Conservation (phyloP, 2,113 vertebrate genomes). For the Oriolus oriolus region DNA sequence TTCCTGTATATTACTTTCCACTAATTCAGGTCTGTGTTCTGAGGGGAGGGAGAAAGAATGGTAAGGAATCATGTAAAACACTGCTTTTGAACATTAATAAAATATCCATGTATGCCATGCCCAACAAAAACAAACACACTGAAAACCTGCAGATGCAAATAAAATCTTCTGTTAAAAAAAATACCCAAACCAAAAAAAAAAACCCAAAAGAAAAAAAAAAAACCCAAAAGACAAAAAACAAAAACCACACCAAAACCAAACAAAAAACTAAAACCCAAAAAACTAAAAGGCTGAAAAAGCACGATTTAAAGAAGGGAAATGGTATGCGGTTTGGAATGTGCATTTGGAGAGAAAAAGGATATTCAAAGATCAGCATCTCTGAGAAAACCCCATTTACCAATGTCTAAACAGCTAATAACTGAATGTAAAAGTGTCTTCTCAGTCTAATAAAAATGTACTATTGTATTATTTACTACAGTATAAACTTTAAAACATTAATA, state of each 20-base stretch:
- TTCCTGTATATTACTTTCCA: background rate
- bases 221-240: background rate
- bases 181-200: no score
- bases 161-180: background rate
- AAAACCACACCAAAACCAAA: no score
- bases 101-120: background rate
- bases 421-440: background rate
- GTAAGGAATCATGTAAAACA: background rate
- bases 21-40: background rate
- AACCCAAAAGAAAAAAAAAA: background rate
- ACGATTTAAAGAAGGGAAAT: background rate
- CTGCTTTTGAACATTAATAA: background rate
- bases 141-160: background rate
- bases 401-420: slow-evolving; percentile 27
- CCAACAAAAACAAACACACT: background rate
- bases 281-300: background rate
- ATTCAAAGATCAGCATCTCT: background rate
- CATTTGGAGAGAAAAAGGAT: background rate
- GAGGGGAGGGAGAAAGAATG: background rate
- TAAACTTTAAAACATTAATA: slow-evolving; percentile 8
- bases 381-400: slow-evolving; percentile 12
- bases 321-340: background rate
- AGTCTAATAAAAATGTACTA: slow-evolving; percentile 22
- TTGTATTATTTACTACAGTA: slow-evolving; percentile 5
- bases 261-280: no score